These are phyloP conservation scores for Gephyroberyx darwinii DNA, from an alignment of 2,797 vertebrate species.

Conservation along the genomic window DNA sequence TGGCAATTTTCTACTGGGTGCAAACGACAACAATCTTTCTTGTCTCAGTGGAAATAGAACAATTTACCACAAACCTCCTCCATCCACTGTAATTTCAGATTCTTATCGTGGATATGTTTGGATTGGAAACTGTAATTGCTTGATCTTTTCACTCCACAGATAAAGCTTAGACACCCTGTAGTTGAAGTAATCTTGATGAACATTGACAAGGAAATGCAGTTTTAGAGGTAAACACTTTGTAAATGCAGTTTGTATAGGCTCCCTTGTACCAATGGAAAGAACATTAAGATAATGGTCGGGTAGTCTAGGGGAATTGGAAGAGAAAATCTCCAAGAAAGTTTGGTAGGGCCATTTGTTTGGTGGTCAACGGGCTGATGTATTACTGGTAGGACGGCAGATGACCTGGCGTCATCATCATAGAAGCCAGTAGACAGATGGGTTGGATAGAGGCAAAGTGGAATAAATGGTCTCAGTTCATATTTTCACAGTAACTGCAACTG, in stretches of 20 bases:
- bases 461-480: slow-evolving; percentile 9
- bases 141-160: slow-evolving; percentile 52
- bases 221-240: slow-evolving; percentile 53
- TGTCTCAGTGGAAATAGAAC: slow-evolving; percentile 62
- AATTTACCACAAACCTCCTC: slow-evolving; percentile 20
- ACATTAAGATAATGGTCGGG: slow-evolving; percentile 20
- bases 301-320: no score
- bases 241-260: slow-evolving; percentile 23
- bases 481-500: slow-evolving; percentile 12
- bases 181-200: slow-evolving; percentile 67
- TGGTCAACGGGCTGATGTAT: slow-evolving; percentile 22
- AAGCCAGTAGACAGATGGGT: slow-evolving; percentile 35
- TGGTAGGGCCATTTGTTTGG: slow-evolving; percentile 23
- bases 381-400: slow-evolving; percentile 40
- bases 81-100: slow-evolving; percentile 72
- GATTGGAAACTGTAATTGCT: slow-evolving; percentile 65
- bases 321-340: not conserved
- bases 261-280: slow-evolving; percentile 8
- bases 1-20: slow-evolving; percentile 51
- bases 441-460: slow-evolving; percentile 13
- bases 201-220: slow-evolving; percentile 57
- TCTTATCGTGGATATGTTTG: slow-evolving; percentile 57
- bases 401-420: slow-evolving; percentile 37
- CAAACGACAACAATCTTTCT: slow-evolving; percentile 56
- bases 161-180: slow-evolving; percentile 66